A percentile compares a stretch with the other conserved stretches of the same genome.
phyloP scores from a whole-genome alignment of 2,797 vertebrate genomes.

The Dermochelys coriacea region DNA sequence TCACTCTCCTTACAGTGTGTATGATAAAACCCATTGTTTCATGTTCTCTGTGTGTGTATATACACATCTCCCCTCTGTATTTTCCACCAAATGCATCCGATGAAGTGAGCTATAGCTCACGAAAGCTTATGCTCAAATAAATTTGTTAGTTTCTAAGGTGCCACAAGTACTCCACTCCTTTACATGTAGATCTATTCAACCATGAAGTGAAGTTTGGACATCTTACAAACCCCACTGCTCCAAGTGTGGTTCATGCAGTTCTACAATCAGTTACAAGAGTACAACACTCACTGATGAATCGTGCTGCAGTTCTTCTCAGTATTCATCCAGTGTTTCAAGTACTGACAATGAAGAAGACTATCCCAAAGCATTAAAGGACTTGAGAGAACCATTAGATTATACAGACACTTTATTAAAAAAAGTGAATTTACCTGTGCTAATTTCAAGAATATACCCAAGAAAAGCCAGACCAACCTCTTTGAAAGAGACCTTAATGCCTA shows the following conservation, averaged over 20 bases:
- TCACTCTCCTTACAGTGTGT: no score
- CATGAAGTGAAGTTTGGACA: not conserved
- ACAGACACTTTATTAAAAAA: not conserved
- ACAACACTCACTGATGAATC: slow-evolving; percentile 4
- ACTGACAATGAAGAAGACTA: not conserved
- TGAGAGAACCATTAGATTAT: not conserved
- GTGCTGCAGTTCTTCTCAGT: slow-evolving; percentile 48
- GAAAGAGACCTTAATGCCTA: not conserved
- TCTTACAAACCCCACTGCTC: not conserved
- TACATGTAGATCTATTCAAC: not conserved
- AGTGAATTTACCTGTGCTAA: not conserved
- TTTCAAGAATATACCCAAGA: not conserved
- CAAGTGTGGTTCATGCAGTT: slow-evolving; percentile 4
- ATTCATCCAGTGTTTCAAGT: slow-evolving; percentile 6
- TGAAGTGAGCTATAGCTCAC: no score
- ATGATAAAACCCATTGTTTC: no score
- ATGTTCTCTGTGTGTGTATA: no score
- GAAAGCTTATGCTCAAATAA: no score
- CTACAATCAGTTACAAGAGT: not conserved
- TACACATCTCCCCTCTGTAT: no score
- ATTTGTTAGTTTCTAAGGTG: no score
- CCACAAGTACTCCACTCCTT: no score
- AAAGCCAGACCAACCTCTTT: not conserved
- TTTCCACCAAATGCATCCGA: no score
- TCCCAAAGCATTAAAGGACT: not conserved